Base-by-base conservation (phyloP, 2,888 invertebrate genomes). In the Drosophila robusta region DNA sequence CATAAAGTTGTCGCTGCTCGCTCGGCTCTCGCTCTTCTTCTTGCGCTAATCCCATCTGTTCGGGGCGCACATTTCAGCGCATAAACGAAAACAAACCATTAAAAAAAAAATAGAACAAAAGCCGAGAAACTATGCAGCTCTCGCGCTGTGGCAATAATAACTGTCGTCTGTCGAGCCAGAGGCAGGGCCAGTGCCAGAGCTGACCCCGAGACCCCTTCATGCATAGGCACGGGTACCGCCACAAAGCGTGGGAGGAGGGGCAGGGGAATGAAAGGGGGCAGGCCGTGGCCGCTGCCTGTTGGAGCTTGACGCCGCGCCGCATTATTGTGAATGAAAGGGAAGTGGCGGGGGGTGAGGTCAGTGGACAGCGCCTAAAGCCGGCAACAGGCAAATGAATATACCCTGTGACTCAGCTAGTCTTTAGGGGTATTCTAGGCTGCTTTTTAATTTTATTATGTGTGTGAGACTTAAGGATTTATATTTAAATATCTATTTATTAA, bases 221-320 rank as follows among this genome's bases (percentile, higher is more conserved):
- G 18, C 55, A 60, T 14, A 22, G 39, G 22, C 47, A 22, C 44
- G 54, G 44, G 34, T 22, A 16, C 44, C 34, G 29, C 16, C 39
- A 14, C 32, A 16, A n/a, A 38, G 14, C 12, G 18, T n/a, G 7
- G 14, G 5, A 9, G 14, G 5, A n/a, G 12, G 11, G 6, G 24
- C 0, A 4, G 11, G 32, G 47, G n/a, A n/a, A n/a, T n/a, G n/a
- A 14, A 3, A n/a, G 29, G 42, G 44, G 44, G 14, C 42, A 54
- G 54, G 66, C 76, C 81, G 68, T 50, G 61, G 71, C 69, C 47
- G 54, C 65, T 77, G 72, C 32, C 87, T 89, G 79, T 86, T 86
- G 72, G 84, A 77, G 87, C 89, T 83, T 86, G 79, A 88, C 87
- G 80, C 71, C 42, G 50, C 66, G 57, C 75, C 54, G 44, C 61